Evolutionary conservation across 2,113 vertebrate genomes (phyloP), one percentile per base, ranked within the genome.

Genomic region (Helogale parvula): DNA sequence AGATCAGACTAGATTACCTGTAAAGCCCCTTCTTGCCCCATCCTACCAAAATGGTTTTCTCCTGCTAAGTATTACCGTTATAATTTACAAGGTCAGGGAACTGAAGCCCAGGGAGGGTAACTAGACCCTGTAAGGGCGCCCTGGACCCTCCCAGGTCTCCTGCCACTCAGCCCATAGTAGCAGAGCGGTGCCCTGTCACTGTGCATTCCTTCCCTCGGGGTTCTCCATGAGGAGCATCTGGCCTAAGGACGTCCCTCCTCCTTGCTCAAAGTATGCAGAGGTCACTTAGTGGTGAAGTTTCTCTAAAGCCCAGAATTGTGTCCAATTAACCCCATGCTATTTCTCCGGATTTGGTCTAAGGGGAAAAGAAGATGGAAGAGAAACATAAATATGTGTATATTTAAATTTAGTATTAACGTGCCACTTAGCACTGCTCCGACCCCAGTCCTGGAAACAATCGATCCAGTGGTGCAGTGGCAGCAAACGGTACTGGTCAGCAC

Each of bases 81-180:
- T 12, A 10, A 12, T 54, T 84, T 60, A 74, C 52, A 94, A 69
- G 6, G 31, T 6, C 6, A 17, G 33, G 45, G 6, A 74, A 50
- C 7, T 11, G 25, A 60, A 81, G 79, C 38, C 76, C 68, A 57
- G 23, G 25, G 15, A 35, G 35, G 35, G 45, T 31, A 29, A 81
- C 47, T n/a, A 45, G 69, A 14, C 35, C 11, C 5, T 29, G 5
- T 31, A 31, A 60, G 57, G 15, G 8, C 2, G 5, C 19, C 33
- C 65, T 57, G 0, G 82, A 52, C 52, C 14, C 29, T 65, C 38
- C 65, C 72, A n/a, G 45, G 45, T 45, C 29, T 45, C 74, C 19
- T 0, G 31, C 27, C 33, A 0, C 31, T 2, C 1, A 4, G 45
- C 1, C 0, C 3, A 2, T 2, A 13, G 25, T 19, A 10, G 0